Percentiles rank a stretch among this genome's conserved stretches.
Evolutionary conservation across 2,113 vertebrate species (phyloP).

Genomic region (Nannobrachium achirus): DNA sequence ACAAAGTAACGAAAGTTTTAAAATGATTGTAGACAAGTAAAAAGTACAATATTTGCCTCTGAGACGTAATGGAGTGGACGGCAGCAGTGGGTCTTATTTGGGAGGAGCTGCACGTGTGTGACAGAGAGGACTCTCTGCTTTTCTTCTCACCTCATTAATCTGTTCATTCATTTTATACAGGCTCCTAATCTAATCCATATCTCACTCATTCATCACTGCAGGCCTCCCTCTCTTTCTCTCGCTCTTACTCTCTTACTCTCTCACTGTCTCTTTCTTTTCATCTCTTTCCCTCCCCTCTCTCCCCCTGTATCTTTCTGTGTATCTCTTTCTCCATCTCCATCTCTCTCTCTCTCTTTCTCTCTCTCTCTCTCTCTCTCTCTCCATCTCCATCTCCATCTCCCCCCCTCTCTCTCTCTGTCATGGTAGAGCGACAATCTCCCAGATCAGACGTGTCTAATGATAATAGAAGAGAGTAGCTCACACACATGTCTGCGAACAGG

Average conservation of each 20-base stretch:
- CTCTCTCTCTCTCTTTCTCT: neutral
- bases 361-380: neutral
- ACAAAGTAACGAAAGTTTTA: too few relatives aligned
- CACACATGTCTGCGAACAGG: neutral
- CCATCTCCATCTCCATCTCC: neutral
- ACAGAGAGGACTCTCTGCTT: constrained; percentile 32
- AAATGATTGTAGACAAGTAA: neutral
- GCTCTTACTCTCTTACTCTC: neutral
- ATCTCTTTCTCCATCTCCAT: constrained; percentile 11
- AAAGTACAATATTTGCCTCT: too few relatives aligned
- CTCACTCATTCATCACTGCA: constrained; percentile 64
- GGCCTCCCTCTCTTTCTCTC: constrained; percentile 16
- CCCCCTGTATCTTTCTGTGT: neutral
- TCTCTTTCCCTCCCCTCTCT: neutral
- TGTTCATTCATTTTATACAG: constrained; percentile 63
- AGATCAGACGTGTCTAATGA: constrained; percentile 20
- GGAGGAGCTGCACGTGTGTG: constrained; percentile 37
- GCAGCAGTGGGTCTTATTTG: constrained; percentile 55
- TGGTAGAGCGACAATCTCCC: constrained; percentile 4
- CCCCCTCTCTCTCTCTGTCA: neutral
- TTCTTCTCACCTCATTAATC: constrained; percentile 69
- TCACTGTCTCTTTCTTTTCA: neutral
- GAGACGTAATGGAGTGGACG: neutral
- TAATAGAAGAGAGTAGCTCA: constrained; percentile 19
- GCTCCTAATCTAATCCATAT: constrained; percentile 59